Base-by-base conservation (phyloP, 2,113 vertebrate genomes). In the Hippocampus mohnikei region DNA sequence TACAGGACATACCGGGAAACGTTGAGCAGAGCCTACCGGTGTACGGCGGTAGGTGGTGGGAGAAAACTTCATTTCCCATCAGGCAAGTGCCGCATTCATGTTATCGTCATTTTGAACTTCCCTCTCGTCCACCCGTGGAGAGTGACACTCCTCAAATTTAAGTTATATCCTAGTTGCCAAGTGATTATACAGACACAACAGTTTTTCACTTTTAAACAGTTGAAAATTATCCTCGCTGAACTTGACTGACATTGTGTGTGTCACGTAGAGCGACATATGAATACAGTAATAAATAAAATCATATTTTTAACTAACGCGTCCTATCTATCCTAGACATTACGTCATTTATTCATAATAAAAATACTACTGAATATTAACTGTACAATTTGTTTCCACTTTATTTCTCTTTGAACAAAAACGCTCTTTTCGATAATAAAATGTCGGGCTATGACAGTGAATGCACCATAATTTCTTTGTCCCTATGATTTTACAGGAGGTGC, bases 1-100 rank as follows among this genome's bases (percentile, higher is more conserved):
- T 56, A 53, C 10, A 13, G 10, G 53, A 16, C 58, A 37, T 72
- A 29, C 7, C n/a, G 82, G 88, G 73, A 84, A 64, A 1, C 88
- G 88, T 84, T 88, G 88, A 66, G 20, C 20, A 21, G 2, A 1
- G 3, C 8, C 10, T 2, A 3, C 8, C 10, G 8, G 12, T 2
- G 8, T 50, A 7, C 29, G 0, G 4, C 10, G 1, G 25, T 3
- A 0, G 1, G 16, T 3, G 0, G 1, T 0, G 1, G 0, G 0
- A 12, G 4, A 61, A 40, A 81, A 92, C 88, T 87, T 84, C 88
- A 86, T 48, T 76, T 85, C 83, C 90, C 86, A 2, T 3, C 6
- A 63, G 2, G 0, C 8, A 3, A 13, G 5, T n/a, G 48, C 29
- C 8, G 20, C 11, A n/a, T 37, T 55, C 27, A 18, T 15, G 12